These are phyloP conservation scores for Lochmaea crataegi DNA, from an alignment of 2,888 invertebrate genomes.

Conservation along the genomic window DNA sequence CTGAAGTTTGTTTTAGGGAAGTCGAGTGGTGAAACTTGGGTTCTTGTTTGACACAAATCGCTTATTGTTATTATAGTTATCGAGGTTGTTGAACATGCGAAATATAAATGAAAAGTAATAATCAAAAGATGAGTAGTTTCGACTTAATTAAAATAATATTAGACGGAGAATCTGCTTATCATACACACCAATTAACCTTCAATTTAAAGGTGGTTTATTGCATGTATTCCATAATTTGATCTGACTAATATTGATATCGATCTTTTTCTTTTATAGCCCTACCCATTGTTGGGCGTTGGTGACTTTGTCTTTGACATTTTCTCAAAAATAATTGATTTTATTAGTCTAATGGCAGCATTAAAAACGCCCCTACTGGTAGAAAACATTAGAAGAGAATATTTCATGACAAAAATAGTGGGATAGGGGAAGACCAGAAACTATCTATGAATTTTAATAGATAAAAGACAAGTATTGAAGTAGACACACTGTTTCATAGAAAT, in stretches of 20 bases:
- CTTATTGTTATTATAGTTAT: conserved; percentile 32
- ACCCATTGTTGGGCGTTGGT: background rate
- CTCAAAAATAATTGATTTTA: background rate
- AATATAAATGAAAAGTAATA: conserved; percentile 14
- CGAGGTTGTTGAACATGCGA: conserved; percentile 26
- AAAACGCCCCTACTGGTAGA: background rate
- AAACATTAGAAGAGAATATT: no score
- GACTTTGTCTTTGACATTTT: conserved; percentile 5
- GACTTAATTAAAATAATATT: background rate
- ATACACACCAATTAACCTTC: no score
- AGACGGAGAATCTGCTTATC: no score
- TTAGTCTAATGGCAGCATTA: background rate
- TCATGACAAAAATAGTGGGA: no score
- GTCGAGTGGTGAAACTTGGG: conserved; percentile 31
- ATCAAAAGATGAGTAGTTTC: background rate
- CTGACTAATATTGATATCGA: background rate
- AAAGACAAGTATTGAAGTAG: no score
- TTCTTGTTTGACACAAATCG: conserved; percentile 35
- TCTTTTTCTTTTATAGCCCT: background rate
- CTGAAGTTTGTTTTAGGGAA: conserved; percentile 32
- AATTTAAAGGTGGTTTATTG: no score
- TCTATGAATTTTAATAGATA: no score
- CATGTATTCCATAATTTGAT: no score
- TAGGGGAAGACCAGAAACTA: no score
- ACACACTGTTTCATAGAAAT: no score